Evolutionary conservation across 2,797 vertebrate species (phyloP).

Genomic region (Paedocypris micromegethes): DNA sequence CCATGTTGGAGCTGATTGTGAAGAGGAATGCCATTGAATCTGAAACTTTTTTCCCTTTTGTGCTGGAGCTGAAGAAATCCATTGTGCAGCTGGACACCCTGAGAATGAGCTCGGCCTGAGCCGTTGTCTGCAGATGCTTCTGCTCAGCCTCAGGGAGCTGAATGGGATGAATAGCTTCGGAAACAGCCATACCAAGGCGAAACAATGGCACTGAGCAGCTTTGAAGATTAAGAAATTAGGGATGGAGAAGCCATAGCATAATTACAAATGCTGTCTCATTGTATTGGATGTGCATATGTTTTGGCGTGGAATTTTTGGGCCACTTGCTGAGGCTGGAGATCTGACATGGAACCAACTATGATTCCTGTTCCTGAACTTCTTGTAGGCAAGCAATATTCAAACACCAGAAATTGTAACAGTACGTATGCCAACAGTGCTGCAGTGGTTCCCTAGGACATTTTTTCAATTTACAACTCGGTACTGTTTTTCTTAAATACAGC

Average conservation of each 20-base stretch:
- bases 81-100: conserved; percentile 71
- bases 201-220: conserved; percentile 64
- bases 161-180: conserved; percentile 65
- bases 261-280: conserved; percentile 63
- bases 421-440: too few species aligned
- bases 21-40: conserved; percentile 73
- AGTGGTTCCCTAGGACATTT: too few species aligned
- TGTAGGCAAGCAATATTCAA: too few species aligned
- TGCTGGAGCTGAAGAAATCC: conserved; percentile 66
- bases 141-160: conserved; percentile 55
- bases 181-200: conserved; percentile 64
- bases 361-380: too few species aligned
- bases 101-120: conserved; percentile 67
- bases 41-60: conserved; percentile 72
- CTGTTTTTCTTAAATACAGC: too few species aligned
- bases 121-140: conserved; percentile 67
- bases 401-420: too few species aligned
- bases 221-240: conserved; percentile 64
- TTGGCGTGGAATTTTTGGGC: conserved; percentile 45
- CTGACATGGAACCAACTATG: too few species aligned
- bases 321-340: conserved; percentile 23
- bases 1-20: conserved; percentile 63
- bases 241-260: conserved; percentile 45
- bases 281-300: conserved; percentile 67
- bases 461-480: too few species aligned